phyloP scores from a whole-genome alignment of 2,797 vertebrate species.

The Fundulus diaphanus region DNA sequence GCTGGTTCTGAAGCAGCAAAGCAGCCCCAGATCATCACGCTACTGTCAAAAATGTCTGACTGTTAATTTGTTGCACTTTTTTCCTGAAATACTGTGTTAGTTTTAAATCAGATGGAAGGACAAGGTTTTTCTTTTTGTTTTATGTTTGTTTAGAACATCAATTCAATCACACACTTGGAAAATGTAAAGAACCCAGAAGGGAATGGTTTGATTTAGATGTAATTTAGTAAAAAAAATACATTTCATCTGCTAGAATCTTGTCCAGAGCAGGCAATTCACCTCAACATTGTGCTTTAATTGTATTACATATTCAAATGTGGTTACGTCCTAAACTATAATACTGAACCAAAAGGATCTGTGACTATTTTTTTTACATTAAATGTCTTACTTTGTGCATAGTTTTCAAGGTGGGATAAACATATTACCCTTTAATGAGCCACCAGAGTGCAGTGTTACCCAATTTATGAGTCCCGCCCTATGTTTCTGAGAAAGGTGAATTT shows the following conservation, averaged over 20 bases:
- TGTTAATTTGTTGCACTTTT: neutral
- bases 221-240: neutral
- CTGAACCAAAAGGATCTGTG: neutral
- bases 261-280: neutral
- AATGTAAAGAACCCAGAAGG: neutral
- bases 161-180: neutral
- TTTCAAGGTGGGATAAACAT: neutral
- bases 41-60: neutral
- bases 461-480: neutral
- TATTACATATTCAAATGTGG: neutral
- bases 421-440: constrained; percentile 33
- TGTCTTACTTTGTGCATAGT: neutral
- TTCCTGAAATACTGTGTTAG: neutral
- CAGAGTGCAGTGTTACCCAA: constrained; percentile 68
- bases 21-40: neutral
- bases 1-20: too few species aligned
- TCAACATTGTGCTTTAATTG: neutral
- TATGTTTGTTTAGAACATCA: neutral
- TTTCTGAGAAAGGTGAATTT: constrained; percentile 34
- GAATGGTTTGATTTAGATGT: neutral
- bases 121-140: neutral
- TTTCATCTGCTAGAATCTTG: neutral
- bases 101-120: neutral
- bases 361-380: neutral
- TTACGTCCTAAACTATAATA: neutral